Evolutionary conservation across 2,888 invertebrate genomes (phyloP), one percentile per base, ranked within the genome.

Genomic region (Brachyopa scutellaris): DNA sequence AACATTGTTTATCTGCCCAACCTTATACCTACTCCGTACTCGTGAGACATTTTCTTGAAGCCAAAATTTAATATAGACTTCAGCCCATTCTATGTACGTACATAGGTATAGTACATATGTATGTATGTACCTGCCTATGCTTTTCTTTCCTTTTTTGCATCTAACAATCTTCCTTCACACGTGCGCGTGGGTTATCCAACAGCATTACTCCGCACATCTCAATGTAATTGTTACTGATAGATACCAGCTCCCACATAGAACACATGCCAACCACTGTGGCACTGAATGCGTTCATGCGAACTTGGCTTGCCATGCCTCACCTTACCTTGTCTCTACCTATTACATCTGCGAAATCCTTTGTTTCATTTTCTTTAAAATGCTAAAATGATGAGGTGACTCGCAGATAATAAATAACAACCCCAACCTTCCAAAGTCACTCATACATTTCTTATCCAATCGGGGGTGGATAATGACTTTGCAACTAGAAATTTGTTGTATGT

Each of bases 401-500:
- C 40, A 61, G 73, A 73, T 66, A 29, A 79, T 79, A 73, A 73
- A 73, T 62, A 67, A 69, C 69, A 45, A 53, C 70, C 61, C 59
- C 57, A 55, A 29, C 53, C 53, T 45, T 19, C n/a, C 17, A 45
- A 45, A 66, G 42, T 66, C 57, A 40, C 45, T n/a, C n/a, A n/a
- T n/a, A 38, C 31, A 64, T 23, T 26, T 51, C 36, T 11, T 11
- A 11, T 2, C 11, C 53, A 53, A 33, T 8, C 9, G 23, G 40
- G 53, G 36, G 36, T 26, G 55, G 67, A 42, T 49, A 26, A 59
- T 59, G 80, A 59, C 74, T 74, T 31, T 70, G 80, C 79, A 80
- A 80, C 67, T 74, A 67, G 74, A 74, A 74, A 69, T 74, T 79
- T 61, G n/a, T n/a, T n/a, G n/a, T n/a, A n/a, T n/a, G n/a, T n/a